These are phyloP conservation scores for Andrena fulva DNA, from an alignment of 2,888 invertebrate genomes.

Conservation along the genomic window DNA sequence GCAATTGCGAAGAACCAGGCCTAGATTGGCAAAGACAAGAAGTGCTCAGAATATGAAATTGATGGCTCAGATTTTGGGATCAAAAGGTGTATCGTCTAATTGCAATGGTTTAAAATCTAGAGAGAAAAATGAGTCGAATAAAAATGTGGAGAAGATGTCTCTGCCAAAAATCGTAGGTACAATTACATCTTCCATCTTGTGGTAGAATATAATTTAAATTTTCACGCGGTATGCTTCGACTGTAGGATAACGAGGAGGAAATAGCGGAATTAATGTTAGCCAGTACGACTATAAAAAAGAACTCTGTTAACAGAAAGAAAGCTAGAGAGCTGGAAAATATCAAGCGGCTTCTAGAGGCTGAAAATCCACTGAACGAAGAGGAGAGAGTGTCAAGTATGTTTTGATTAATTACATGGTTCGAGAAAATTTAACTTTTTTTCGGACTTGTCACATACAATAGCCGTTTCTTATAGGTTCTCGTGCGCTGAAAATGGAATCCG, in stretches of 20 bases:
- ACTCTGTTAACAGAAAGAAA: conserved; percentile 84
- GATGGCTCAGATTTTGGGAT: conserved; percentile 79
- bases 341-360: conserved; percentile 85
- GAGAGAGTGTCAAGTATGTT: conserved; percentile 86
- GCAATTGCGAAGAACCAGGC: conserved; percentile 80
- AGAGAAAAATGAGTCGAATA: conserved; percentile 72
- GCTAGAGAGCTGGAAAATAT: conserved; percentile 86
- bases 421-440: too few relatives aligned
- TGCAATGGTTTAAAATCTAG: conserved; percentile 72
- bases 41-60: conserved; percentile 83
- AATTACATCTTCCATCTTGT: neutral
- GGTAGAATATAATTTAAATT: conserved; percentile 28
- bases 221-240: conserved; percentile 13
- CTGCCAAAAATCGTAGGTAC: conserved; percentile 64
- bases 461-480: too few relatives aligned
- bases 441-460: too few relatives aligned
- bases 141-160: conserved; percentile 65
- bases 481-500: too few relatives aligned
- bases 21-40: conserved; percentile 82
- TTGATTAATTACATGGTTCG: conserved; percentile 16
- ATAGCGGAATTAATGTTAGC: conserved; percentile 87
- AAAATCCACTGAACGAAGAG: conserved; percentile 84
- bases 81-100: conserved; percentile 76
- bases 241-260: conserved; percentile 87
- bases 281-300: conserved; percentile 85